phyloP scores from a whole-genome alignment of 2,797 vertebrate genomes.

The Heliangelus exortis region DNA sequence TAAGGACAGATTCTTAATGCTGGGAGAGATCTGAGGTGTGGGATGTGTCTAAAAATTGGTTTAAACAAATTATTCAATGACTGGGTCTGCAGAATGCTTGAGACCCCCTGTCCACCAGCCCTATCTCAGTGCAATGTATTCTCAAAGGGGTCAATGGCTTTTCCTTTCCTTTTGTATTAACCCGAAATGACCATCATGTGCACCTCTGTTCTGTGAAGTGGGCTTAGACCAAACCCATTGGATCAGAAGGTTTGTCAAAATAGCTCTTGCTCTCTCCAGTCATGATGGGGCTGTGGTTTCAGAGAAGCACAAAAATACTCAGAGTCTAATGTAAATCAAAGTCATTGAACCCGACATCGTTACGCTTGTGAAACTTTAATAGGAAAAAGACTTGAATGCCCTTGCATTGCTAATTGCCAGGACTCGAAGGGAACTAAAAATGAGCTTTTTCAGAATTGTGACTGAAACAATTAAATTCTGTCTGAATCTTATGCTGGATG shows the following conservation, averaged over 20 bases:
- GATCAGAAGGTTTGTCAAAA: background rate
- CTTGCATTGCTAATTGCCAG: background rate
- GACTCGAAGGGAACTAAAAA: background rate
- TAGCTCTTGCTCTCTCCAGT: background rate
- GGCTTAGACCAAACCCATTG: background rate
- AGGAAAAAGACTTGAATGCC: background rate
- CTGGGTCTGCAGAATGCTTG: background rate
- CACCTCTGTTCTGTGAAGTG: background rate
- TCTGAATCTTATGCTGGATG: background rate
- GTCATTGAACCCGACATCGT: background rate
- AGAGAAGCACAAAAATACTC: background rate
- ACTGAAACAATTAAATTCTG: background rate
- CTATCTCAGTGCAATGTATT: background rate
- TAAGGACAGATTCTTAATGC: background rate
- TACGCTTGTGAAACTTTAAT: background rate
- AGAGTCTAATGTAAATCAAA: background rate
- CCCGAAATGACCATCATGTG: background rate
- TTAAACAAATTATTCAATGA: background rate
- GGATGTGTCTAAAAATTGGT: background rate
- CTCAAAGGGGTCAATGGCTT: background rate
- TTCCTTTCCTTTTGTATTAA: background rate
- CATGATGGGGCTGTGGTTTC: accelerated
- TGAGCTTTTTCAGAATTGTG: background rate
- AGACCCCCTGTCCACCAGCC: accelerated
- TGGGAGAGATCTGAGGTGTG: background rate